These are phyloP conservation scores for Carduelis carduelis DNA, from an alignment of 2,797 vertebrate species.

Conservation along the genomic window DNA sequence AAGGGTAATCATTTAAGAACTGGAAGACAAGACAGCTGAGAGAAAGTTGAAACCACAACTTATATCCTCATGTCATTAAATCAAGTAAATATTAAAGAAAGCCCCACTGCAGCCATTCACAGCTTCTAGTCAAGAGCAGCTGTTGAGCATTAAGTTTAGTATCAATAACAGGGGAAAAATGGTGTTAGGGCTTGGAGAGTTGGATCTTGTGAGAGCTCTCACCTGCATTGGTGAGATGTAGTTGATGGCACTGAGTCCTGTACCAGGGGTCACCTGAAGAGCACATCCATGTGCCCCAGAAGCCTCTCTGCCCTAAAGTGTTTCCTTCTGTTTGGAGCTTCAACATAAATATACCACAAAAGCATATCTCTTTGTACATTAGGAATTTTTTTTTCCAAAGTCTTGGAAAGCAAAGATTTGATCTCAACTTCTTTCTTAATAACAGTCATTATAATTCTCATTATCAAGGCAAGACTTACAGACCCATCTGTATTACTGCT, in stretches of 20 bases:
- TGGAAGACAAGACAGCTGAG: background rate
- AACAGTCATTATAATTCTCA: background rate
- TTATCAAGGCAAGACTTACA: background rate
- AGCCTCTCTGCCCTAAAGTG: background rate
- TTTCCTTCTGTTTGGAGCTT: background rate
- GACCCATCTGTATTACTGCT: background rate
- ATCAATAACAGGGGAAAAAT: accelerated
- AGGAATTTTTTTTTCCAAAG: background rate
- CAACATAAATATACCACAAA: accelerated
- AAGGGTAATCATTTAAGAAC: background rate
- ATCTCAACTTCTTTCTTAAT: background rate
- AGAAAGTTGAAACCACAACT: background rate
- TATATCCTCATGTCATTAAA: background rate
- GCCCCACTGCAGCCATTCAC: background rate
- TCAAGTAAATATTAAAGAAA: background rate
- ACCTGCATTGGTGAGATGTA: accelerated
- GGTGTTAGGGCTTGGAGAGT: background rate
- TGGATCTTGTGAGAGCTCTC: background rate
- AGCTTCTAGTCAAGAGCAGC: background rate
- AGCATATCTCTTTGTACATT: accelerated
- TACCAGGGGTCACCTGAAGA: background rate
- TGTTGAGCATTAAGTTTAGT: background rate
- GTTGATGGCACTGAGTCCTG: background rate
- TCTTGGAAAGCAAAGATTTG: background rate
- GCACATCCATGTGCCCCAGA: background rate